Conservation (phyloP, 2,797 vertebrate genomes). For the Xyrichtys novacula region DNA sequence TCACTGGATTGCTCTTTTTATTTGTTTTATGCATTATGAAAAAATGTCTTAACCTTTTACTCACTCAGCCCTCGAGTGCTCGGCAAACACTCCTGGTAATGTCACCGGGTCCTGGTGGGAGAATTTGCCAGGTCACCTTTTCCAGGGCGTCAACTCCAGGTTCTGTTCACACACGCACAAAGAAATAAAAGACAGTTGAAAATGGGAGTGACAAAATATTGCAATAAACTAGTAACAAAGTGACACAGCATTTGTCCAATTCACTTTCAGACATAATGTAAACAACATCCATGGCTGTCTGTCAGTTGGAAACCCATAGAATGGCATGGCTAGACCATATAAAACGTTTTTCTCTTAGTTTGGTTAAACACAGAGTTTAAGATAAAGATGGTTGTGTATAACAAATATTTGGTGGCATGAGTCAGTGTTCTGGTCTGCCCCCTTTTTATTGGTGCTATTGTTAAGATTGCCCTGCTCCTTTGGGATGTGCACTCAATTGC, state of each 20-base stretch:
- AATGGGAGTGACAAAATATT: too few species aligned
- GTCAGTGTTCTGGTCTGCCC: too few species aligned
- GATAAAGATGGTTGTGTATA: too few species aligned
- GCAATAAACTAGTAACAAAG: too few species aligned
- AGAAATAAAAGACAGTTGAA: neutral
- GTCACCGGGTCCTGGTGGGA: neutral
- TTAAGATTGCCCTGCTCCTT: neutral
- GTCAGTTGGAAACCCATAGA: too few species aligned
- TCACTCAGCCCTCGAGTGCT: neutral
- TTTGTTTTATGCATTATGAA: slow-evolving; percentile 15
- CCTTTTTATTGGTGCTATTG: neutral
- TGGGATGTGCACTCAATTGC: too few species aligned
- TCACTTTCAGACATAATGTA: neutral
- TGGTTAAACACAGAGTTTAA: too few species aligned
- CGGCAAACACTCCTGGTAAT: slow-evolving; percentile 11
- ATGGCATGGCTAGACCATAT: too few species aligned
- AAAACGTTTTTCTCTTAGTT: too few species aligned
- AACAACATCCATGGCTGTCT: too few species aligned
- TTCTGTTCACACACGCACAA: neutral
- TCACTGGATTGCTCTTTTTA: slow-evolving; percentile 2
- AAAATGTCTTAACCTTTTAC: slow-evolving; percentile 23
- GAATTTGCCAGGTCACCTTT: neutral
- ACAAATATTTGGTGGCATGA: too few species aligned
- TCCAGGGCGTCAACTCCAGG: neutral
- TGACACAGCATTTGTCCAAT: neutral